These are phyloP conservation scores for Myripristis murdjan DNA, from an alignment of 2,797 vertebrate species.

Conservation along the genomic window DNA sequence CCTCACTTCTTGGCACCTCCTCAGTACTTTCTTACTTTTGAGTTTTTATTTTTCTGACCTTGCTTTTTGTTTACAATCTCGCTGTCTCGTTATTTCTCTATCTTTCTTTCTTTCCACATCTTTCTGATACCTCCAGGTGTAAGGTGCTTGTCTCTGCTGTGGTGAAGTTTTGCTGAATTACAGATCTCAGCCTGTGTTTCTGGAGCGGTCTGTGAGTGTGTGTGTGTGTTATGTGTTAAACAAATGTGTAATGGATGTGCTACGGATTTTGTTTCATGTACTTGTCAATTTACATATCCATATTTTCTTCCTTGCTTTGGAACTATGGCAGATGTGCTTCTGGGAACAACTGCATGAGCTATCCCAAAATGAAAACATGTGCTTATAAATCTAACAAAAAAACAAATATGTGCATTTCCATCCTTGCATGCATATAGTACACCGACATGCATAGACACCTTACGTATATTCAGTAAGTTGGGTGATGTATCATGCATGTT, in stretches of 20 bases:
- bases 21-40: constrained; percentile 24
- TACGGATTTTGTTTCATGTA: too few species aligned
- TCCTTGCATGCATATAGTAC: constrained; percentile 15
- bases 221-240: not conserved
- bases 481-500: constrained; percentile 24
- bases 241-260: too few species aligned
- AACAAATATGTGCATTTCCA: constrained; percentile 16
- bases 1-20: constrained; percentile 9
- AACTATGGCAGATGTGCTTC: not conserved
- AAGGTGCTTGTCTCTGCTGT: not conserved
- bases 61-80: constrained; percentile 4
- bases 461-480: not conserved
- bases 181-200: not conserved
- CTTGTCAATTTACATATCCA: too few species aligned
- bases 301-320: not conserved
- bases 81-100: not conserved
- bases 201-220: not conserved
- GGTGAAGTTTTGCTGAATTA: constrained; percentile 6
- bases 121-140: constrained; percentile 18
- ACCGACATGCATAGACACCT: constrained; percentile 27
- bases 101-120: not conserved
- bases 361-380: not conserved
- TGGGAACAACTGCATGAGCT: not conserved
- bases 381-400: too few species aligned
- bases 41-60: constrained; percentile 36